phyloP scores from a whole-genome alignment of 2,113 vertebrate species.

The Calidris pygmaea region DNA sequence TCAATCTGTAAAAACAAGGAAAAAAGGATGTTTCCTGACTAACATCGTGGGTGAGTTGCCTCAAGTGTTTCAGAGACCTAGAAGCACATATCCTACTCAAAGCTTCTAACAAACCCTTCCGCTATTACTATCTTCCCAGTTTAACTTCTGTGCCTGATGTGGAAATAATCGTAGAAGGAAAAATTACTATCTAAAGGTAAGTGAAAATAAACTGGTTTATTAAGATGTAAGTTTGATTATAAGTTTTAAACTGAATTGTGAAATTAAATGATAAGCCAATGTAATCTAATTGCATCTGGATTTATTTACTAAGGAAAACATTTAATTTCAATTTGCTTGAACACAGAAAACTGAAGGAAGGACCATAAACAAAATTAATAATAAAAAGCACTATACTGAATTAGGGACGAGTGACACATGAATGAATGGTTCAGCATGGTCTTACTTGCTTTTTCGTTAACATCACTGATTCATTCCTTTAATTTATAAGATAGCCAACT shows the following conservation, averaged over 20 bases:
- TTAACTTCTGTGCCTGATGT: neutral
- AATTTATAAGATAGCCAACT: conserved; percentile 10
- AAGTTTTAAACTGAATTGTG: neutral
- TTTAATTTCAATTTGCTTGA: neutral
- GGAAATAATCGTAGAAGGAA: neutral
- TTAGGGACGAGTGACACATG: neutral
- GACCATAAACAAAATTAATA: neutral
- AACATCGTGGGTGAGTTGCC: neutral
- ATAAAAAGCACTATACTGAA: neutral
- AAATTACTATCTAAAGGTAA: neutral
- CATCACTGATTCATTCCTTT: conserved; percentile 2
- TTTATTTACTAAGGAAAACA: conserved; percentile 14
- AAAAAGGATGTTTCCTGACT: neutral
- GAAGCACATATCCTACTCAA: neutral
- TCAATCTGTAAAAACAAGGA: neutral
- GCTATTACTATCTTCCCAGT: neutral
- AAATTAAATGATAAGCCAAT: neutral
- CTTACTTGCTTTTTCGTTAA: neutral
- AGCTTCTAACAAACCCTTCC: neutral
- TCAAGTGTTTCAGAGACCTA: neutral
- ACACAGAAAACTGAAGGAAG: neutral
- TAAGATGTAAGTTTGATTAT: neutral
- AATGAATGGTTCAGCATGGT: neutral
- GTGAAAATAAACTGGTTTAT: neutral
- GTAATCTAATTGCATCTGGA: neutral